Conservation (phyloP, 2,888 invertebrate genomes). For the Drosophila mimica region DNA sequence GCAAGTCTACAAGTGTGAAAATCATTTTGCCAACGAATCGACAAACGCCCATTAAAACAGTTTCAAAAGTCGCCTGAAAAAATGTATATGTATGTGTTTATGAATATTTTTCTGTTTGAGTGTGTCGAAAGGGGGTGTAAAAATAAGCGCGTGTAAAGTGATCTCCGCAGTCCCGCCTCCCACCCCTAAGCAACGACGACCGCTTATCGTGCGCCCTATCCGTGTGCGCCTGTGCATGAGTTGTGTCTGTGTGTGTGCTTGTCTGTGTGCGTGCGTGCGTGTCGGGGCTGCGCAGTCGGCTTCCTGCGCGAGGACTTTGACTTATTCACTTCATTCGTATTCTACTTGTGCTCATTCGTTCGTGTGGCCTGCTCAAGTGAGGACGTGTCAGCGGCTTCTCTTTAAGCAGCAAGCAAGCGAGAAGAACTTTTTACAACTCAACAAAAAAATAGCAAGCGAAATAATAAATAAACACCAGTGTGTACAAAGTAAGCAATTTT, state of each 20-base stretch:
- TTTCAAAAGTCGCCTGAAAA: slow-evolving; percentile 45
- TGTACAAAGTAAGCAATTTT: slow-evolving; percentile 49
- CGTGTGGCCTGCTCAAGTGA: slow-evolving; percentile 63
- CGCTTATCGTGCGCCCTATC: slow-evolving; percentile 66
- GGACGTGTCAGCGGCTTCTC: slow-evolving; percentile 63
- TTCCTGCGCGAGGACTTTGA: slow-evolving; percentile 79
- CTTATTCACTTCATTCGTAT: slow-evolving; percentile 56
- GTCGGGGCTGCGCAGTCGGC: slow-evolving; percentile 73
- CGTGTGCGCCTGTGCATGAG: slow-evolving; percentile 36
- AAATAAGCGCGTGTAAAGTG: slow-evolving; percentile 76
- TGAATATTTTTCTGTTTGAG: slow-evolving; percentile 15
- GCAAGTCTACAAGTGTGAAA: slow-evolving; percentile 44
- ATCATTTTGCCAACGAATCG: slow-evolving; percentile 23
- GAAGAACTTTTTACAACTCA: slow-evolving; percentile 32
- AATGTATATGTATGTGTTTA: slow-evolving; percentile 17
- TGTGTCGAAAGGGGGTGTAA: slow-evolving; percentile 67
- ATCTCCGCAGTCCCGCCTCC: slow-evolving; percentile 62
- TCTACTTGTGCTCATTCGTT: slow-evolving; percentile 56
- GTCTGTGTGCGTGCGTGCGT: slow-evolving; percentile 56
- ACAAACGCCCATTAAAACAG: slow-evolving; percentile 43
- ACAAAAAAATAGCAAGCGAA: slow-evolving; percentile 4
- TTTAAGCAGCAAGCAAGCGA: slow-evolving; percentile 5
- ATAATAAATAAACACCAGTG: slow-evolving; percentile 36
- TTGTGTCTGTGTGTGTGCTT: slow-evolving; percentile 10
- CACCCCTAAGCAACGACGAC: slow-evolving; percentile 59